phyloP scores from a whole-genome alignment of 53 echinoderm and acorn worm species.

The Mesocentrotus franciscanus region DNA sequence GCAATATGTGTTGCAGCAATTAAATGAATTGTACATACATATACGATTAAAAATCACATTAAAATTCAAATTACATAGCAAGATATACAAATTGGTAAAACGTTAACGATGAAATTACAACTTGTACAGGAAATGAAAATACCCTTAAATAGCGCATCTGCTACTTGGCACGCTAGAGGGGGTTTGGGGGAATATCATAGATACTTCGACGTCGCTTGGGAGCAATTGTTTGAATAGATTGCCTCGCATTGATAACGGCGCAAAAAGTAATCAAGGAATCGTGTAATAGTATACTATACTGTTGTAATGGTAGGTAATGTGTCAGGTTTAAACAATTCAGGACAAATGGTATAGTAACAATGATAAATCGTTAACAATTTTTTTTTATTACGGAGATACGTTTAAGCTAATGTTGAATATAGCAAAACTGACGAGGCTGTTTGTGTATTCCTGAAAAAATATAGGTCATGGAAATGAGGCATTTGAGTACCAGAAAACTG shows the following conservation, averaged over 20 bases:
- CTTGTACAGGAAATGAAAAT: background rate
- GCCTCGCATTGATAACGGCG: background rate
- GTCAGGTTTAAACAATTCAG: background rate
- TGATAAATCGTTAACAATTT: background rate
- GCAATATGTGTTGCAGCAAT: no score
- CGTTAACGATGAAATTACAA: no score
- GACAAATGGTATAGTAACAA: no score
- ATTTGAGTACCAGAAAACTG: background rate
- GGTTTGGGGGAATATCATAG: background rate
- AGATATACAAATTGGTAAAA: no score
- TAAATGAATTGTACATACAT: no score
- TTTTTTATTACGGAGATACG: background rate
- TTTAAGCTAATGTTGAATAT: background rate
- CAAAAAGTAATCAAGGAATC: background rate
- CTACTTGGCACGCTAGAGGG: background rate
- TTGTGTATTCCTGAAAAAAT: background rate
- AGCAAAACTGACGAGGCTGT: background rate
- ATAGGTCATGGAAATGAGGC: background rate
- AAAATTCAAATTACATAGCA: no score
- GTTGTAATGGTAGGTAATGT: background rate
- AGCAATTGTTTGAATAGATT: background rate
- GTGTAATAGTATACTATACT: constrained; percentile 1
- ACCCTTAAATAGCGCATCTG: background rate
- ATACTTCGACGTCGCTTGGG: background rate
- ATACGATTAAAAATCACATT: no score